These are phyloP conservation scores for Panagrolaimus sp. DNA, from an alignment of 1,140 invertebrate species.

Conservation along the genomic window DNA sequence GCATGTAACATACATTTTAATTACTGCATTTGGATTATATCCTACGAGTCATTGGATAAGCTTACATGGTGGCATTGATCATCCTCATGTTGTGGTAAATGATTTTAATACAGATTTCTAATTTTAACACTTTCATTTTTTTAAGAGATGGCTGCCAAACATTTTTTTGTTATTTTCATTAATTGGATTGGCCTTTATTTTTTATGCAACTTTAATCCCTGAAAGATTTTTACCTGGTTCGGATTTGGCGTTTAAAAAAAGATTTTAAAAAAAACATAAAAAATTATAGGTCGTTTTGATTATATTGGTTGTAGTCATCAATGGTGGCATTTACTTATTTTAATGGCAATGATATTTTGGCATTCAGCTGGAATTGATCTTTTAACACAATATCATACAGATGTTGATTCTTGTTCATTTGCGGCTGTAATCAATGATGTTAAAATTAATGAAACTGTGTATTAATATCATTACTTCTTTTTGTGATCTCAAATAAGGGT, in stretches of 20 bases:
- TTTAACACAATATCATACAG: slow-evolving; percentile 47
- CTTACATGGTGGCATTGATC: slow-evolving; percentile 76
- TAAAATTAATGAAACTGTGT: no score
- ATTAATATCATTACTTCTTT: no score
- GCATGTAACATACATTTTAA: slow-evolving; percentile 74
- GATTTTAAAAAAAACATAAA: slow-evolving; percentile 37
- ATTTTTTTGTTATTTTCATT: slow-evolving; percentile 84
- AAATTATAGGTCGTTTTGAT: slow-evolving; percentile 71
- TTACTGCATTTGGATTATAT: slow-evolving; percentile 80
- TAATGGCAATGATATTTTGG: slow-evolving; percentile 84
- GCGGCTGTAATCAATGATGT: no score
- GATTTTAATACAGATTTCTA: not conserved
- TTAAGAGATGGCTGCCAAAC: slow-evolving; percentile 75
- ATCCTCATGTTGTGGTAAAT: slow-evolving; percentile 71
- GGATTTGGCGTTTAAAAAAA: not conserved
- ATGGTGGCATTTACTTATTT: slow-evolving; percentile 85
- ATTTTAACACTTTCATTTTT: not conserved
- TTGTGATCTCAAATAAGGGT: no score
- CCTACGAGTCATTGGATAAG: slow-evolving; percentile 84
- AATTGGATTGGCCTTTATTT: slow-evolving; percentile 76
- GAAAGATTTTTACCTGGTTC: slow-evolving; percentile 69
- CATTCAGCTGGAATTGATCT: slow-evolving; percentile 76
- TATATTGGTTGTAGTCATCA: slow-evolving; percentile 86
- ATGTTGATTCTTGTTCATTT: slow-evolving; percentile 16
- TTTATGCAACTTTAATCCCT: slow-evolving; percentile 73